Conservation (phyloP, 2,888 invertebrate genomes). For the Endotricha flammealis region DNA sequence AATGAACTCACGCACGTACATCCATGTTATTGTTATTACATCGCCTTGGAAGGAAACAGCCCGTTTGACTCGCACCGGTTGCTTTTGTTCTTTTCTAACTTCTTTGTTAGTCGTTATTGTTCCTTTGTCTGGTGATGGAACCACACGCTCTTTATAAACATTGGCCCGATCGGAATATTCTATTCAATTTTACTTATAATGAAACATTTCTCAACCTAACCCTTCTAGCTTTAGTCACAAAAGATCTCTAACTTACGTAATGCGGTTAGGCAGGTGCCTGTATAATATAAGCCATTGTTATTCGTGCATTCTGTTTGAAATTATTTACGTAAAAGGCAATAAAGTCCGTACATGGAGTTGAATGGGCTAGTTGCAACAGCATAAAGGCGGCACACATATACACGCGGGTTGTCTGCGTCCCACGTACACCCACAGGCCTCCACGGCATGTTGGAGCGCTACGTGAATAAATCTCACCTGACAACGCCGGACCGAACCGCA, state of each 20-base stretch:
- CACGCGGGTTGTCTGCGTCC: slow-evolving; percentile 45
- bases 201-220: slow-evolving; percentile 29
- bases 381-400: slow-evolving; percentile 44
- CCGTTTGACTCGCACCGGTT: slow-evolving; percentile 56
- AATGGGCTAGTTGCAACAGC: slow-evolving; percentile 45
- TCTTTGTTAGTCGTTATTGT: slow-evolving; percentile 64
- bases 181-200: slow-evolving; percentile 38
- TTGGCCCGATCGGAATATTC: slow-evolving; percentile 47
- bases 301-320: slow-evolving; percentile 32
- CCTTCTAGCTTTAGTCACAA: slow-evolving; percentile 14
- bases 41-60: slow-evolving; percentile 57
- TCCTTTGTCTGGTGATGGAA: slow-evolving; percentile 63
- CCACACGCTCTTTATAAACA: slow-evolving; percentile 61
- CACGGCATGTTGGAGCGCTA: slow-evolving; percentile 41
- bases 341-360: slow-evolving; percentile 43
- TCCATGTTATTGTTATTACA: slow-evolving; percentile 62
- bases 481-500: slow-evolving; percentile 26
- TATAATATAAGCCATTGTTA: slow-evolving; percentile 32
- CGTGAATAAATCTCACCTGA: slow-evolving; percentile 65
- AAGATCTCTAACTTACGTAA: slow-evolving; percentile 23
- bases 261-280: slow-evolving; percentile 28
- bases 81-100: slow-evolving; percentile 67
- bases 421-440: slow-evolving; percentile 56
- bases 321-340: slow-evolving; percentile 41
- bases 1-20: slow-evolving; percentile 43